These are phyloP conservation scores for Ametastegia equiseti DNA, from an alignment of 2,888 invertebrate species.

Conservation along the genomic window DNA sequence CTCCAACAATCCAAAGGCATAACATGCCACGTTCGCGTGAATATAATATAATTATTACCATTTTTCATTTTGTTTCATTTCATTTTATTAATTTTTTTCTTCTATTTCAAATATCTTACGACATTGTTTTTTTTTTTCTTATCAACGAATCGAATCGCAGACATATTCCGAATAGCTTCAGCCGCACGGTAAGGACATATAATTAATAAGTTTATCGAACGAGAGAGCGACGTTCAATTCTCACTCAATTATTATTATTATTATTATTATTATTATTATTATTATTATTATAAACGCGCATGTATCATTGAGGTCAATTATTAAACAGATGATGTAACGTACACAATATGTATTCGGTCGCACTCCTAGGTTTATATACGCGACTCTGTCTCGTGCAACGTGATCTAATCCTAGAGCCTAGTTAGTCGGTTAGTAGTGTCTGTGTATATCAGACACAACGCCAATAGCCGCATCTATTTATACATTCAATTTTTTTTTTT, in stretches of 20 bases:
- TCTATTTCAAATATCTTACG: too few relatives aligned
- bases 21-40: neutral
- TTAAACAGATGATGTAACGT: conserved; percentile 17
- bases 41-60: neutral
- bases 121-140: too few relatives aligned
- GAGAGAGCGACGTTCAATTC: neutral
- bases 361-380: too few relatives aligned
- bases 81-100: too few relatives aligned
- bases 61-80: neutral
- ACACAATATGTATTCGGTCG: neutral
- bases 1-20: neutral
- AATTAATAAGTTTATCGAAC: neutral
- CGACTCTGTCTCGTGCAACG: conserved; percentile 12
- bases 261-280: neutral
- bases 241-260: neutral
- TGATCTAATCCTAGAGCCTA: neutral
- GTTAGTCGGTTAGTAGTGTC: too few relatives aligned
- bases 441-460: too few relatives aligned
- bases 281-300: neutral
- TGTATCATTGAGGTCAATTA: conserved; percentile 2
- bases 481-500: neutral
- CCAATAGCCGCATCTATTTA: neutral
- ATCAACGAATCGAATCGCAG: neutral
- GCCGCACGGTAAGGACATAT: neutral
- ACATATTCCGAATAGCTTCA: neutral